Evolutionary conservation across 2,113 vertebrate species (phyloP).

Genomic region (Chlamydotis undulata): DNA sequence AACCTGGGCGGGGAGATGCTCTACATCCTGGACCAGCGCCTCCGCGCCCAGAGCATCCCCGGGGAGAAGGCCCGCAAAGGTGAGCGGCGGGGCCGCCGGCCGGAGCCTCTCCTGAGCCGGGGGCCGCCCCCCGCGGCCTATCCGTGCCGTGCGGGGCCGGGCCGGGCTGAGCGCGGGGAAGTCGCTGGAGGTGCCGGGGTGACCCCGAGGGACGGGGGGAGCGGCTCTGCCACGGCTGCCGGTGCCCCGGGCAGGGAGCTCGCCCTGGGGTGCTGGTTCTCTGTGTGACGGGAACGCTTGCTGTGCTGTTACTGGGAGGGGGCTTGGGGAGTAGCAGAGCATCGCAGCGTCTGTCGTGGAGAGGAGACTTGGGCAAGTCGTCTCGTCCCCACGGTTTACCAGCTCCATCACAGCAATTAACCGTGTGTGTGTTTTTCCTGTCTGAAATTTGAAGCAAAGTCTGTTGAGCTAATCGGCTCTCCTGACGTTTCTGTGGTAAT

Average conservation of each 20-base stretch:
- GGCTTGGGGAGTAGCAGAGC: not conserved
- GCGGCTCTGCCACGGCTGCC: not conserved
- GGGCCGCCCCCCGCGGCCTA: not conserved
- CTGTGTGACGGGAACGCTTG: too few relatives aligned
- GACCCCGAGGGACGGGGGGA: not conserved
- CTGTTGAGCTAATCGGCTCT: not conserved
- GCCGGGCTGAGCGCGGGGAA: not conserved
- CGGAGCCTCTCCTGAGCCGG: not conserved
- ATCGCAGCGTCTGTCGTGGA: rapidly evolving
- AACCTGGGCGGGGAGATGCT: conserved; percentile 97
- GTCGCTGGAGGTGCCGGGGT: not conserved
- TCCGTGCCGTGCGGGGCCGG: not conserved
- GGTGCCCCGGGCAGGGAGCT: not conserved
- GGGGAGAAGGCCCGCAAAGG: conserved; percentile 94
- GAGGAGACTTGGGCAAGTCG: not conserved
- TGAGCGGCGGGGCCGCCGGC: conserved; percentile 58
- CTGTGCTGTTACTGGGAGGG: too few relatives aligned
- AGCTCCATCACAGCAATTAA: rapidly evolving
- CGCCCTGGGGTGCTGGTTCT: not conserved
- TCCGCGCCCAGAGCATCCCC: conserved; percentile 93
- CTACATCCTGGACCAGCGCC: conserved; percentile 94
- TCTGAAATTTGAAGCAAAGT: not conserved
- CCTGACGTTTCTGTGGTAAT: not conserved
- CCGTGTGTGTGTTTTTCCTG: rapidly evolving
- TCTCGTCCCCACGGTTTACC: not conserved